Percentiles rank a stretch among this genome's conserved stretches.
Conservation (phyloP, 2,888 invertebrate genomes). For the Trisateles emortualis region DNA sequence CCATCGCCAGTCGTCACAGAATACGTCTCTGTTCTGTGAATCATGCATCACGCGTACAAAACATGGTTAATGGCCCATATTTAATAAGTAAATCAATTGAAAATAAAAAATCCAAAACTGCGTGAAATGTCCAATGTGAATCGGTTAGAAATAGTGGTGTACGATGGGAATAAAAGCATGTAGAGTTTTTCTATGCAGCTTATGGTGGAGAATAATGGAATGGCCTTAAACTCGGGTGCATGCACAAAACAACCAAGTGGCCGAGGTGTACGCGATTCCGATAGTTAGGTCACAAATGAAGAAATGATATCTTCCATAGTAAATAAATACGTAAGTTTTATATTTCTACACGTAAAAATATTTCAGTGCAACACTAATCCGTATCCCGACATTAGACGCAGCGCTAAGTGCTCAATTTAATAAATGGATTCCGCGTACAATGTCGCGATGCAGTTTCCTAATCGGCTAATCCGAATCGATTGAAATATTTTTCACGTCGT, state of each 20-base stretch:
- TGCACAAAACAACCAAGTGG: conserved; percentile 74
- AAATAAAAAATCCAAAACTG: conserved; percentile 61
- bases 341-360: conserved; percentile 68
- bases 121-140: conserved; percentile 73
- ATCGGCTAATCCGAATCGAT: conserved; percentile 39
- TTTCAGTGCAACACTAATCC: conserved; percentile 57
- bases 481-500: conserved; percentile 71
- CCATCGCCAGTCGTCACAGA: conserved; percentile 16
- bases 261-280: conserved; percentile 71
- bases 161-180: conserved; percentile 58
- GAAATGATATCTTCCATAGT: conserved; percentile 82
- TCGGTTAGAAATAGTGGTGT: conserved; percentile 52
- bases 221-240: conserved; percentile 69
- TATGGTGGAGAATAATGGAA: conserved; percentile 57
- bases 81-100: conserved; percentile 83
- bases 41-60: conserved; percentile 78
- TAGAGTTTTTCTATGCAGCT: conserved; percentile 67
- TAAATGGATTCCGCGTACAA: conserved; percentile 54
- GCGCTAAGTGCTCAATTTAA: conserved; percentile 78
- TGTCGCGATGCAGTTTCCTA: conserved; percentile 53
- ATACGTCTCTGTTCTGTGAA: conserved; percentile 66
- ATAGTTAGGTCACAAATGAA: conserved; percentile 81
- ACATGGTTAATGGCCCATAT: conserved; percentile 77
- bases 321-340: conserved; percentile 80
- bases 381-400: conserved; percentile 49